A percentile compares a stretch with the other conserved stretches of the same genome.
phyloP scores from a whole-genome alignment of 2,888 invertebrate species.

The Trimorus sp. region DNA sequence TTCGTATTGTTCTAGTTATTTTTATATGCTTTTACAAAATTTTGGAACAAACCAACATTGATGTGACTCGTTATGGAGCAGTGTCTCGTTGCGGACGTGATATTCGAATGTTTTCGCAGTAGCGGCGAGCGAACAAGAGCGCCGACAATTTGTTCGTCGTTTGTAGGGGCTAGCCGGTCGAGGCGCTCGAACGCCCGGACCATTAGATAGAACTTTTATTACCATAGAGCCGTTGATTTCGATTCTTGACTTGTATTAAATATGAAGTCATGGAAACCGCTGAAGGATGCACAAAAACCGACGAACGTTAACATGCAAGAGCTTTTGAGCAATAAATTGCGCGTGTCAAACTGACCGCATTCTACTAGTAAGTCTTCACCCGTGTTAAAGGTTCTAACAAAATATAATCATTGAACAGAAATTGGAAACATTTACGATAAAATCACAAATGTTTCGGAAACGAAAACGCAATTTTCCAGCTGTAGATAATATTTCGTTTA shows the following conservation, averaged over 20 bases:
- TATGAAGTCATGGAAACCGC: constrained; percentile 50
- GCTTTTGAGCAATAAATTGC: constrained; percentile 58
- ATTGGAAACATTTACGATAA: too few species aligned
- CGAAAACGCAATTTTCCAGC: too few species aligned
- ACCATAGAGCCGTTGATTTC: constrained; percentile 22
- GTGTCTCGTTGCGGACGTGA: constrained; percentile 19
- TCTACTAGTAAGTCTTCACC: constrained; percentile 20
- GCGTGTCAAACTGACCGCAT: constrained; percentile 23
- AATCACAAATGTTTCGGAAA: too few species aligned
- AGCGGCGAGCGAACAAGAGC: neutral
- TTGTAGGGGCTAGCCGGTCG: too few species aligned
- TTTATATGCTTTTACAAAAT: constrained; percentile 61
- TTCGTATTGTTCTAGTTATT: constrained; percentile 60
- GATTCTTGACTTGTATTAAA: constrained; percentile 45
- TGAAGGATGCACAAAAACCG: constrained; percentile 61
- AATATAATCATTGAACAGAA: too few species aligned
- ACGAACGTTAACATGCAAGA: constrained; percentile 48
- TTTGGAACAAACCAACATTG: constrained; percentile 28
- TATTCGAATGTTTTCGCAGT: constrained; percentile 28
- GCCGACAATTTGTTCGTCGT: neutral
- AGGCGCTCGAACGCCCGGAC: too few species aligned
- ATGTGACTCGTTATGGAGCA: constrained; percentile 26
- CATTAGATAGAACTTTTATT: constrained; percentile 21
- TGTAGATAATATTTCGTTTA: neutral
- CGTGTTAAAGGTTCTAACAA: too few species aligned